Evolutionary conservation across 2,888 invertebrate genomes (phyloP), one percentile per base, ranked within the genome.

Genomic region (Platycnemis pennipes): DNA sequence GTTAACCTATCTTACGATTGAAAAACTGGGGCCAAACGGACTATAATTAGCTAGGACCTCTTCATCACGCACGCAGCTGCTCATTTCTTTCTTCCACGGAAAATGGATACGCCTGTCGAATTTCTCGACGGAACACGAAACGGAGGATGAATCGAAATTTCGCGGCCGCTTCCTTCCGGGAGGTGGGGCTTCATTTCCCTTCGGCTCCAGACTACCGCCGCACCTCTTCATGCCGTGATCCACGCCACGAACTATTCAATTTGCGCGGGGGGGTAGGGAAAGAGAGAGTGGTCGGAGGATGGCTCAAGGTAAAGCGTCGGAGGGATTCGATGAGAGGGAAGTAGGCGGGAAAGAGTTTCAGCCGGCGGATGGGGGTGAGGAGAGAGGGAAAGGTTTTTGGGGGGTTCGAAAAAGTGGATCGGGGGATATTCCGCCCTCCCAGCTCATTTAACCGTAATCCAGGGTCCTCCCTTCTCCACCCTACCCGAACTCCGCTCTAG

Each of bases 351-450:
- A 3, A 3, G 86, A n/a, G n/a, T n/a, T n/a, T 49, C 13, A n/a
- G n/a, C 0, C n/a, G 11, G 77, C n/a, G n/a, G n/a, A 26, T 13
- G 8, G 1, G 37, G 77, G n/a, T 3, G 87, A 11, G 44, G 88
- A 88, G 46, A 49, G 45, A 42, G 37, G 31, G 89, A 56, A 56
- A 89, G 42, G 22, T 56, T 11, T 22, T 89, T 37, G 89, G 56
- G 56, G 22, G 89, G 89, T 89, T 49, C 53, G 56, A 89, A 42
- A 56, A 89, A 89, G 56, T 56, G 89, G 86, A 86, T 42, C 13
- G 89, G 31, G 89, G 56, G n/a, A 63, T 26, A 63, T 63, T n/a
- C n/a, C 63, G 7, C 63, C 26, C 3, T 63, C 26, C 49, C 63
- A 63, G 49, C n/a, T 63, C n/a, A 26, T 63, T 63, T 26, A 7